Percentiles rank a stretch among this genome's conserved stretches.
phyloP scores from a whole-genome alignment of 2,888 invertebrate genomes.

The Ecliptopera silaceata region DNA sequence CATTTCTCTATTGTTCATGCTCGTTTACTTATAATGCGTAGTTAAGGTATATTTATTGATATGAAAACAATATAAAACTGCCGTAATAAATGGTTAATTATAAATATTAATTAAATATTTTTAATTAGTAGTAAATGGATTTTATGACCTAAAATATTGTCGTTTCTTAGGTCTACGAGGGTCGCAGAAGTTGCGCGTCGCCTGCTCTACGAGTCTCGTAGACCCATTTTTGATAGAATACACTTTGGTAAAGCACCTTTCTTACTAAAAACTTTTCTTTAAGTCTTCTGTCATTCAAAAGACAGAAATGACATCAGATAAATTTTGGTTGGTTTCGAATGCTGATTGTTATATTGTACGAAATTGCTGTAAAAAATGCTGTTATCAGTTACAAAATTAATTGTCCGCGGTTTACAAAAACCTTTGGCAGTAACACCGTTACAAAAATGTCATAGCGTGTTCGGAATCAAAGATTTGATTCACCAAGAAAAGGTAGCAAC shows the following conservation, averaged over 20 bases:
- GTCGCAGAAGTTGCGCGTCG: neutral
- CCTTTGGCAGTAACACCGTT: slow-evolving; percentile 23
- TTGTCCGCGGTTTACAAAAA: slow-evolving; percentile 24
- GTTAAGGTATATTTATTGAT: neutral
- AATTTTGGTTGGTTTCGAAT: neutral
- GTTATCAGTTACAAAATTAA: slow-evolving; percentile 35
- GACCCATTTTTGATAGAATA: neutral
- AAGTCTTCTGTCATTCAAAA: neutral
- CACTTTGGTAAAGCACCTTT: neutral
- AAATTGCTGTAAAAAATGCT: slow-evolving; percentile 44
- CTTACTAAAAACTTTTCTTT: neutral
- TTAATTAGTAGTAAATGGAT: neutral
- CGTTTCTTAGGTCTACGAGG: neutral
- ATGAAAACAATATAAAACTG: neutral
- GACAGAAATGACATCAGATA: slow-evolving; percentile 2
- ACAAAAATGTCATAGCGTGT: slow-evolving; percentile 61
- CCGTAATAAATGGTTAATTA: neutral
- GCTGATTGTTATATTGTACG: neutral
- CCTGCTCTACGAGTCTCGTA: too few species aligned
- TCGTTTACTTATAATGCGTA: neutral
- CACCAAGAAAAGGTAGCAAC: slow-evolving; percentile 60
- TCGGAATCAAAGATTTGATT: slow-evolving; percentile 64
- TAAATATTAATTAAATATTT: neutral
- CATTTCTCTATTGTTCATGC: slow-evolving; percentile 30
- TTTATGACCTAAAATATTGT: neutral